These are phyloP conservation scores for Alces alces DNA, from an alignment of 2,113 vertebrate species.

Conservation along the genomic window DNA sequence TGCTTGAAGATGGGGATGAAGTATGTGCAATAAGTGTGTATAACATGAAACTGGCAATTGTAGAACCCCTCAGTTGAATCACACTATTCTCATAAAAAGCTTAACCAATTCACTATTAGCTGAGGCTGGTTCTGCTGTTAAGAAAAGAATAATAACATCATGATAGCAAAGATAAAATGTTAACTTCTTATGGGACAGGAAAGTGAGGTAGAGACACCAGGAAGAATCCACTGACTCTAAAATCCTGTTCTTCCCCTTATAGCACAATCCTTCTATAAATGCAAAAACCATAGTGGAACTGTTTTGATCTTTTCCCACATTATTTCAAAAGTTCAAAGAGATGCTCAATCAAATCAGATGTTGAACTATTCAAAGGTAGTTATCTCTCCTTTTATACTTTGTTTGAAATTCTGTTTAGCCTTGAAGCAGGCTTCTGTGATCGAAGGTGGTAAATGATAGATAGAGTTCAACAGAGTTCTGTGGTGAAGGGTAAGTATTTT, in stretches of 20 bases:
- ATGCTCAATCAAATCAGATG: conserved; percentile 59
- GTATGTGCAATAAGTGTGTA: not conserved
- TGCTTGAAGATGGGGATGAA: not conserved
- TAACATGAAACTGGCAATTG: not conserved
- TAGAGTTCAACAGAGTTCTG: conserved; percentile 72
- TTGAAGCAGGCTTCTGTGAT: conserved; percentile 66
- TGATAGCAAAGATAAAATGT: not conserved
- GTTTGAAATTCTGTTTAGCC: conserved; percentile 72
- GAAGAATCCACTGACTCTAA: not conserved
- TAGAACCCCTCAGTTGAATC: not conserved
- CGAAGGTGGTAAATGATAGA: conserved; percentile 74
- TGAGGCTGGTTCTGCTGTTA: not conserved
- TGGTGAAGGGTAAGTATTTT: conserved; percentile 80
- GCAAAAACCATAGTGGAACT: not conserved
- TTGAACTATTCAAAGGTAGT: conserved; percentile 60
- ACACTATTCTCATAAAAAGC: not conserved
- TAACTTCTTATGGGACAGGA: not conserved
- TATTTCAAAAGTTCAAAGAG: conserved; percentile 55
- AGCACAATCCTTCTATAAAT: not conserved
- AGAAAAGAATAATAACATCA: not conserved
- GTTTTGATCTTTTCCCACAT: not conserved
- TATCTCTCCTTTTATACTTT: conserved; percentile 57
- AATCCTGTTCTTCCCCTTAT: not conserved
- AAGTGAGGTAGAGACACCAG: not conserved
- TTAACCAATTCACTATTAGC: not conserved